Evolutionary conservation across 2,797 vertebrate genomes (phyloP), one percentile per base, ranked within the genome.

Genomic region (Cryptoprocta ferox): DNA sequence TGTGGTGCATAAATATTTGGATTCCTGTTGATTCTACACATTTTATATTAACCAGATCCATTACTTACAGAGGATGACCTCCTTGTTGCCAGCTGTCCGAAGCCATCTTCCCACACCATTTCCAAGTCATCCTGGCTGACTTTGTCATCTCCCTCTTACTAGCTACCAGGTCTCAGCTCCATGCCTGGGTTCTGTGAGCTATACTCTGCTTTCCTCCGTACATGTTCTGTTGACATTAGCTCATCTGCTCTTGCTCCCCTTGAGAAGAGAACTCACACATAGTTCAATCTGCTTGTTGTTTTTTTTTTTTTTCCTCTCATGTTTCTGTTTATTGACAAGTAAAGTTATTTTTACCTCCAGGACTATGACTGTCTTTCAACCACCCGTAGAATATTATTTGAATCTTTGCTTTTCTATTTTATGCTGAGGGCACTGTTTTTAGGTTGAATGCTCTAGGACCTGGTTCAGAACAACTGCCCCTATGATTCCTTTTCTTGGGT

Each of bases 291-390:
- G 65, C 42, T 88, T 39, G 3, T 0, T 35, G 3, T 0, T 59
- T 78, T 66, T 61, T n/a, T 45, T n/a, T 37, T 85, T n/a, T 45
- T n/a, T 37, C 82, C 30, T 68, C 73, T 91, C 50, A 1, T 39
- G 24, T 32, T 78, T 89, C 65, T 81, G 24, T 59, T 71, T 75
- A 30, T 65, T 95, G 88, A 21, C 21, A 12, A 66, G 53, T 16
- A 75, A 89, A 85, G 48, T 88, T 63, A 39, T 28, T 75, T 92
- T 92, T 94, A 66, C n/a, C 18, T 86, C 88, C 24, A 59, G n/a
- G 79, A 35, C 53, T 14, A 2, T 48, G 42, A 45, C 13, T 82
- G 1, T 70, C 16, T 37, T 89, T 82, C 37, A 80, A 0, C 26
- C 32, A 28, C 21, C 10, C 68, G 12, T 1, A 15, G 45, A 28